Evolutionary conservation across 2,888 invertebrate genomes (phyloP), one percentile per base, ranked within the genome.

Genomic region (Nemoura dubitans): DNA sequence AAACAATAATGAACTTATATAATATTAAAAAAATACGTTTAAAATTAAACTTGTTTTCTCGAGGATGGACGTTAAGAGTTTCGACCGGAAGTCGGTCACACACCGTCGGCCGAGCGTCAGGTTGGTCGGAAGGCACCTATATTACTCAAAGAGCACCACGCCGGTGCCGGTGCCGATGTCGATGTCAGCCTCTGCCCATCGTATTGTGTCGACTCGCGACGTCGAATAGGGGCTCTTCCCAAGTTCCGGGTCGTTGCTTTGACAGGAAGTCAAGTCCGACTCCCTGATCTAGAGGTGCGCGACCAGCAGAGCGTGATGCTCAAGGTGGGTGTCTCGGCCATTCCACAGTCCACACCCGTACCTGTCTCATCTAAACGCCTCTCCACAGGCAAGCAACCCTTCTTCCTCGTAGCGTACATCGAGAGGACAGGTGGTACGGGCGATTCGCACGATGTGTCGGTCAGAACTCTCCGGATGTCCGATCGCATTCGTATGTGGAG

Each of bases 31-130:
- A 59, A 59, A 21, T 59, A 59, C 59, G 59, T 59, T 59, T 59
- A 59, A 59, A 59, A 7, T 59, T 59, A 59, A 59, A 59, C 59
- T 59, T 59, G 59, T 21, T 59, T 59, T 59, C 59, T 59, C 14
- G 59, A 59, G 59, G 59, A 59, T 59, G 59, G 59, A 59, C 59
- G 59, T 59, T 59, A 59, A 59, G 21, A 59, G 59, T 59, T 59
- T 59, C 59, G 84, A 76, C 76, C 84, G 84, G 84, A 84, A 84
- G 84, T 21, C 1, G 28, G 84, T 84, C 84, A 84, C 84, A 28
- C 59, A 29, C 29, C 28, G 29, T 25, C 76, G 84, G 28, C 27
- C 27, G 84, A 21, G 76, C 84, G 59, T 76, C 84, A 84, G 84
- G 84, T 81, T 59, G 59, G 59, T 59, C 59, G 14, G 59, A 59